Base-by-base conservation (phyloP, 1,140 invertebrate genomes). In the Drosophila simulans region DNA sequence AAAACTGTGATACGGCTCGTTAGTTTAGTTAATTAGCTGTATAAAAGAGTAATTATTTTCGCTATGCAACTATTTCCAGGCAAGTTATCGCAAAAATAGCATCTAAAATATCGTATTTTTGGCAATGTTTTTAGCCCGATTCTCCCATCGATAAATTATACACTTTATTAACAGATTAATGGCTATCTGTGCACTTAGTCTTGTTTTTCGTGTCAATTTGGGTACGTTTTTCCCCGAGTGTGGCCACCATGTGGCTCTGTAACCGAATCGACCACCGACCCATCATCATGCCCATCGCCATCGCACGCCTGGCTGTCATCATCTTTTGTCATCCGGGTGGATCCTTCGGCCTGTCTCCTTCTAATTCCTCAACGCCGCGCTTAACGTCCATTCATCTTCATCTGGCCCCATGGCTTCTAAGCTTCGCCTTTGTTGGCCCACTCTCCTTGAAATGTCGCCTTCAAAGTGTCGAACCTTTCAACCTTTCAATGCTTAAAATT, bases 401-500 rank as follows among this genome's bases (percentile, higher is more conserved):
- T 84, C 76, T 80, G 40, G 60, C 35, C 57, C 57, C 71, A 62
- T 77, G 72, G 76, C 81, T 85, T 80, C 66, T 73, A 80, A 80
- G 77, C 82, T 74, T 62, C 55, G 40, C 25, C 51, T 53, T 58
- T 62, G 56, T 63, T 54, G 12, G 40, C 48, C 42, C 13, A n/a
- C 25, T 31, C 48, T 22, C 8, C 25, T 34, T 42, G 15, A 45
- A 15, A 20, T 22, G 17, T 25, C 43, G 59, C 62, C 52, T 17
- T 40, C 43, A 39, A 69, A 39, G 57, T 58, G 76, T 70, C 57
- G 68, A 77, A 77, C 55, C 74, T 59, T 80, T 80, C 69, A 85
- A 75, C 78, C 82, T 86, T 85, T 86, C 75, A 85, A 68, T 85
- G 75, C 78, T 86, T 66, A 66, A 77, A 86, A 81, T 86, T 85